phyloP scores from a whole-genome alignment of 37 sponge, comb jelly and placozoan species.

The Crambe crambe region DNA sequence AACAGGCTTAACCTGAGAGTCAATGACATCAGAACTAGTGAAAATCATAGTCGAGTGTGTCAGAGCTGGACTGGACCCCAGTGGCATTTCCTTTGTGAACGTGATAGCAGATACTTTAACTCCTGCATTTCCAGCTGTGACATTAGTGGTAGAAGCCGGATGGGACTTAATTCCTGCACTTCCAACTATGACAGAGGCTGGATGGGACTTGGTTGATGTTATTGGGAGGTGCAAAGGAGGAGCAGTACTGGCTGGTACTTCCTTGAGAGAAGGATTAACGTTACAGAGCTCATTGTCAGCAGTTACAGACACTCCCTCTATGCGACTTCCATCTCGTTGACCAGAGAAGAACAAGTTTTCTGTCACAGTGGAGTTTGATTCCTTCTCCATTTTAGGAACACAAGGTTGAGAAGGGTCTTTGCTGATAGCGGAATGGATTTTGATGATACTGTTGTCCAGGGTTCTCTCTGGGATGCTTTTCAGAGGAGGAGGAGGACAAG shows the following conservation, averaged over 20 bases:
- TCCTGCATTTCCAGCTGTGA: neutral
- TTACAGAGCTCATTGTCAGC: neutral
- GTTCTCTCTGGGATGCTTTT: neutral
- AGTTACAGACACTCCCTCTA: neutral
- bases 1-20: no score
- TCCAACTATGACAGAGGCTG: neutral
- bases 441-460: neutral
- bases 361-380: neutral
- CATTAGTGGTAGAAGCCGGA: neutral
- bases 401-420: no score
- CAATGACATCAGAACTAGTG: neutral
- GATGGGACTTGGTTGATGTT: neutral
- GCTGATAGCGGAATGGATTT: neutral
- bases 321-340: neutral
- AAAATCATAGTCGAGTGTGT: no score
- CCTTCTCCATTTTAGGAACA: neutral
- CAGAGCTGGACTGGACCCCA: neutral
- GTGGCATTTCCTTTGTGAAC: neutral
- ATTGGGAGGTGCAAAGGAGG: neutral
- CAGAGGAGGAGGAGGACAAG: neutral
- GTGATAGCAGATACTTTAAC: neutral
- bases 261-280: neutral
- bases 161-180: neutral
- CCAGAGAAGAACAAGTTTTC: neutral
- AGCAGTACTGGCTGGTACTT: neutral